Percentiles rank a stretch among this genome's conserved stretches.
Conservation (phyloP, 2,888 invertebrate genomes). For the Drosophila suboccidentalis region DNA sequence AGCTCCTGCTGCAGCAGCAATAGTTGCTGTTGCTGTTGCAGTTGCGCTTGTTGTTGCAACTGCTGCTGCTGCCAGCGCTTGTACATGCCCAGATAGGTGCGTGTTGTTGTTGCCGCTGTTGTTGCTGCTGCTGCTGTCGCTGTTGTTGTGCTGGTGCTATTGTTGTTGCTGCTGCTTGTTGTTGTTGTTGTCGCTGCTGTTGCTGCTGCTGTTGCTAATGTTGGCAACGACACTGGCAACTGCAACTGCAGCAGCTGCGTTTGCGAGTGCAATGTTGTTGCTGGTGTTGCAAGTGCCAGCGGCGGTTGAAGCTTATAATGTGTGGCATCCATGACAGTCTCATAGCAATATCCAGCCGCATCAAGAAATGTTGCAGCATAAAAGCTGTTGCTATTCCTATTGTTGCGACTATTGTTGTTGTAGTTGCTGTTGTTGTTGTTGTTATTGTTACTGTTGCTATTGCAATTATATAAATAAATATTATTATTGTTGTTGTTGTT, state of each 20-base stretch:
- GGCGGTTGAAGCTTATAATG: conserved; percentile 53
- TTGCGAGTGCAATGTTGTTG: conserved; percentile 40
- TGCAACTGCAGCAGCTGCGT: conserved; percentile 40
- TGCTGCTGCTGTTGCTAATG: background rate
- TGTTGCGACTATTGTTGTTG: conserved; percentile 1
- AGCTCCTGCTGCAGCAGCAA: conserved; percentile 66
- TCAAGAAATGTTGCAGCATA: conserved; percentile 62
- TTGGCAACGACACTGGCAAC: conserved; percentile 16
- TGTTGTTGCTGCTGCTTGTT: conserved; percentile 6
- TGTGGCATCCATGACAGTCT: conserved; percentile 66
- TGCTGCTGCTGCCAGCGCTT: conserved; percentile 77
- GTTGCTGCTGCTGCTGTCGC: conserved; percentile 29
- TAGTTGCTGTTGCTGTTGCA: conserved; percentile 71
- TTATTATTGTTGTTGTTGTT: conserved; percentile 36
- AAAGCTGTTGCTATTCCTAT: conserved; percentile 46
- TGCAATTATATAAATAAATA: conserved; percentile 6
- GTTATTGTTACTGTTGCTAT: conserved; percentile 14
- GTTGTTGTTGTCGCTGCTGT: conserved; percentile 17
- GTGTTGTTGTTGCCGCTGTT: conserved; percentile 42
- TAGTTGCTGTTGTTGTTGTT: conserved; percentile 12
- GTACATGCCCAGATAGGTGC: conserved; percentile 68
- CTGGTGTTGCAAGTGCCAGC: conserved; percentile 22
- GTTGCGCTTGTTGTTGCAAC: conserved; percentile 70
- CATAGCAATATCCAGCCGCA: conserved; percentile 69
- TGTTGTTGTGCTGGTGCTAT: conserved; percentile 20